Evolutionary conservation across 2,113 vertebrate genomes (phyloP).

Genomic region (Paramormyrops kingsleyae): DNA sequence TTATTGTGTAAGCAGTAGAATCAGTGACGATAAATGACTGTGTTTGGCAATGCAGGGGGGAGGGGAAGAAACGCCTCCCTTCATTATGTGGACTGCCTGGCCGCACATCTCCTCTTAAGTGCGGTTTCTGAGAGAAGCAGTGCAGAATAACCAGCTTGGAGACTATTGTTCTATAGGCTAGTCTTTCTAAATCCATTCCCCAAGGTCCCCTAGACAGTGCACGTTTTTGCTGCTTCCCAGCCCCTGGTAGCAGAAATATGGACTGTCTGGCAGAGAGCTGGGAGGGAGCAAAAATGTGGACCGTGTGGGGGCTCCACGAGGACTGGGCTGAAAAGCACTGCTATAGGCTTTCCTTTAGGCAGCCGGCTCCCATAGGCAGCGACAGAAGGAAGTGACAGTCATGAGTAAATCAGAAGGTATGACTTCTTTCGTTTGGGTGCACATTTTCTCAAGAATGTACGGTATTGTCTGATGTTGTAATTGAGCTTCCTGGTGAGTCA

Average conservation of each 20-base stretch:
- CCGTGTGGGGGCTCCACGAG: neutral
- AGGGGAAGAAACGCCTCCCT: slow-evolving; percentile 40
- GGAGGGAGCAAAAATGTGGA: neutral
- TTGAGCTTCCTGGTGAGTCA: slow-evolving; percentile 23
- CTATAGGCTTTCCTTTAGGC: neutral
- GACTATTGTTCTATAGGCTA: neutral
- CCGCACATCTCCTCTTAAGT: slow-evolving; percentile 37
- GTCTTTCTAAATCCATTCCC: neutral
- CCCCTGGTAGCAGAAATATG: neutral
- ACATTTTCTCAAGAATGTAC: slow-evolving; percentile 22
- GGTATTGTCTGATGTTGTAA: slow-evolving; percentile 4
- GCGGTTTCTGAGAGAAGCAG: slow-evolving; percentile 39
- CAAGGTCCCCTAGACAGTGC: neutral
- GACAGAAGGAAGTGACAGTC: neutral
- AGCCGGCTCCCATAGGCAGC: neutral
- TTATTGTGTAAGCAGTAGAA: slow-evolving; percentile 38
- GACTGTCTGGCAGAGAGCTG: neutral
- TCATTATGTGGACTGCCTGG: slow-evolving; percentile 45
- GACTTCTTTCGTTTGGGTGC: neutral
- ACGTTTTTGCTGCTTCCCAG: neutral
- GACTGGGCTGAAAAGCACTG: neutral
- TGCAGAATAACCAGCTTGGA: slow-evolving; percentile 18
- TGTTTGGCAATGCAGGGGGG: slow-evolving; percentile 25
- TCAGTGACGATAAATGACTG: slow-evolving; percentile 47
- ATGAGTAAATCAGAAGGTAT: slow-evolving; percentile 18